Conservation (phyloP, 92 coral and sea anemone genomes). For the Epizoanthus fatuus region DNA sequence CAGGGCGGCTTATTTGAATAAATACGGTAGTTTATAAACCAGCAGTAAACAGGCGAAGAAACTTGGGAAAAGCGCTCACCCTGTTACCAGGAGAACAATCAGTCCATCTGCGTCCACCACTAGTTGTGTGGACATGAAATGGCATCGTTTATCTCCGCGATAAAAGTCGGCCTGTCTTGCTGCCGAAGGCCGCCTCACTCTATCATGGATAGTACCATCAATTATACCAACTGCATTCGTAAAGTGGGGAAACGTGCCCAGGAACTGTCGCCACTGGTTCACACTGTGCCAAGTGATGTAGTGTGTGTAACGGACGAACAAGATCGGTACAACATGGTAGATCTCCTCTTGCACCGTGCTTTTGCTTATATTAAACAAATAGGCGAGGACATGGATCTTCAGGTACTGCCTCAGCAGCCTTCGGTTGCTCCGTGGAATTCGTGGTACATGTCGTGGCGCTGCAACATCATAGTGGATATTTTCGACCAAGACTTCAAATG, state of each 20-base stretch:
- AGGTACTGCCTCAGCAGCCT: slow-evolving; percentile 41
- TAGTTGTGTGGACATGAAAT: slow-evolving; percentile 57
- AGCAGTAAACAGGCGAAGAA: too few species aligned
- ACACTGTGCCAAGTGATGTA: slow-evolving; percentile 52
- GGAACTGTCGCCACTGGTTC: slow-evolving; percentile 24
- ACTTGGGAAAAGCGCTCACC: too few species aligned
- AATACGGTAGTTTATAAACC: too few species aligned
- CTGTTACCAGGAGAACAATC: slow-evolving; percentile 2
- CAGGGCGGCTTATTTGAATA: too few species aligned
- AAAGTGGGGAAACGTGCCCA: slow-evolving; percentile 13
- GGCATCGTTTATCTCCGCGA: slow-evolving; percentile 47
- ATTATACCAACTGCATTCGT: slow-evolving; percentile 56
- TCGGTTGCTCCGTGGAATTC: slow-evolving; percentile 17
- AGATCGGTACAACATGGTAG: slow-evolving; percentile 9
- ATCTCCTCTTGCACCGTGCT: slow-evolving; percentile 61
- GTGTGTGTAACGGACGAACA: too few species aligned
- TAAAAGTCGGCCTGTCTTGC: slow-evolving; percentile 48
- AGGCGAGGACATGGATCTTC: slow-evolving; percentile 28
- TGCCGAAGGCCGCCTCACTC: slow-evolving; percentile 31
- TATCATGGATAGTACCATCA: slow-evolving; percentile 46
- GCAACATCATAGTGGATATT: neutral
- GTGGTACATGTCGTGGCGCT: slow-evolving; percentile 39
- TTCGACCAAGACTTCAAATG: neutral
- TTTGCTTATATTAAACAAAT: slow-evolving; percentile 41
- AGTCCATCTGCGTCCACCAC: slow-evolving; percentile 34